Percentiles rank a stretch among this genome's conserved stretches.
phyloP scores from a whole-genome alignment of 2,113 vertebrate species.

The Oryzias celebensis region DNA sequence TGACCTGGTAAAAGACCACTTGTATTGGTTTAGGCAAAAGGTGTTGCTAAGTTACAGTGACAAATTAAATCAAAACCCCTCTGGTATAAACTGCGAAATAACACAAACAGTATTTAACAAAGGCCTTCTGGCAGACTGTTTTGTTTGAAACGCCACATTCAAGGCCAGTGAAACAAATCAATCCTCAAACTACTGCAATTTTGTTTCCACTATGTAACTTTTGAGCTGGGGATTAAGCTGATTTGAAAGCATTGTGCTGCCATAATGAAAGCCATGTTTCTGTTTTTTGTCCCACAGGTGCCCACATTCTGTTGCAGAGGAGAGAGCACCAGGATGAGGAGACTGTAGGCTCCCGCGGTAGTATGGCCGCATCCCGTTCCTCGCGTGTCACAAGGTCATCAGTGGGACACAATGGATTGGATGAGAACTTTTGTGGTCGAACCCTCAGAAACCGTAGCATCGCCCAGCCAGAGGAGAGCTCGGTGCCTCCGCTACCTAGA shows the following conservation, averaged over 20 bases:
- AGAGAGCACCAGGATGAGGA: conserved; percentile 94
- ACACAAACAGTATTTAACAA: conserved; percentile 41
- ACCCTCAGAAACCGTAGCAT: conserved; percentile 99
- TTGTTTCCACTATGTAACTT: neutral
- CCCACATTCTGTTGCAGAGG: conserved; percentile 82
- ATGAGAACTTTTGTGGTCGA: conserved; percentile 98
- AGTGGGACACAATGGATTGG: conserved; percentile 99
- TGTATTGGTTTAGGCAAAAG: conserved; percentile 32
- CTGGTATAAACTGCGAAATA: conserved; percentile 39
- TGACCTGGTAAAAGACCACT: conserved; percentile 20
- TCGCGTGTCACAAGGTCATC: conserved; percentile 99
- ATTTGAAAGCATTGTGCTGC: neutral
- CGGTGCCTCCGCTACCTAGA: conserved; percentile 85
- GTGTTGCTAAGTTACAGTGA: conserved; percentile 61
- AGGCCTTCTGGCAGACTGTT: conserved; percentile 24
- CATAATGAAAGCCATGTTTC: conserved; percentile 22
- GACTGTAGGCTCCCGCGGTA: conserved; percentile 94
- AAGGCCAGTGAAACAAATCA: conserved; percentile 1
- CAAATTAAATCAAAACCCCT: conserved; percentile 51
- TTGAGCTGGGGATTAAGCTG: neutral
- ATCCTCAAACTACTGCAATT: neutral
- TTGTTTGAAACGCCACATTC: conserved; percentile 24
- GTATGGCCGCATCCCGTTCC: conserved; percentile 99
- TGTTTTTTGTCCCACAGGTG: conserved; percentile 82
- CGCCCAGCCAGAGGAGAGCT: conserved; percentile 92